phyloP scores from a whole-genome alignment of 2,797 vertebrate species.

The Rhinogobio ventralis region DNA sequence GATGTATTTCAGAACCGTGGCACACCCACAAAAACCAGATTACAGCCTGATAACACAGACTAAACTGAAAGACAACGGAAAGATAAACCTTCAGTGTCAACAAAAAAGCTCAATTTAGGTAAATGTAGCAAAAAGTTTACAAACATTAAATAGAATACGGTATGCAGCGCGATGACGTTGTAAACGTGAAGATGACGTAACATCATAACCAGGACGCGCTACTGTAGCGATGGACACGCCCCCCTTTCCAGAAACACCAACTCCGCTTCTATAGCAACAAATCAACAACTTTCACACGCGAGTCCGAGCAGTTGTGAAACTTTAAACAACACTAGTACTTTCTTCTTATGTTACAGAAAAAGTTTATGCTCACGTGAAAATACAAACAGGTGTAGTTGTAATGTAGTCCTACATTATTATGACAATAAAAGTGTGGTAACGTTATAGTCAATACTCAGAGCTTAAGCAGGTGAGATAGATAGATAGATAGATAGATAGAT shows the following conservation, averaged over 20 bases:
- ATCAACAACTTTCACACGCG: conserved; percentile 31
- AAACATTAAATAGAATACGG: background rate
- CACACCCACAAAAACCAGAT: conserved; percentile 42
- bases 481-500: too few species aligned
- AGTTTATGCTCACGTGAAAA: too few species aligned
- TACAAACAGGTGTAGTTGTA: background rate
- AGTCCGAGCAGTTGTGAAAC: background rate
- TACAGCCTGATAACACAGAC: conserved; percentile 19
- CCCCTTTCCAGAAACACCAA: conserved; percentile 62
- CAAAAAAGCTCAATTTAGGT: background rate
- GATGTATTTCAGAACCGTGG: conserved; percentile 39
- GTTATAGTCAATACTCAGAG: background rate
- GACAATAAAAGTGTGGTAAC: background rate
- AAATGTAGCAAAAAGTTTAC: conserved; percentile 2
- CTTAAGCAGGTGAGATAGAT: too few species aligned
- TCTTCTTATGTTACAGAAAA: background rate
- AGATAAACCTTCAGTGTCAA: conserved; percentile 38
- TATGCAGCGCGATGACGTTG: background rate
- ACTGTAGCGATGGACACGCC: conserved; percentile 68
- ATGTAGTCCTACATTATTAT: background rate
- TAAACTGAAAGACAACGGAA: conserved; percentile 6
- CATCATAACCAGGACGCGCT: conserved; percentile 36
- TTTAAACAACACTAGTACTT: background rate
- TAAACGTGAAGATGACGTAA: conserved; percentile 1
- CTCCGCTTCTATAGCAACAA: conserved; percentile 55